phyloP scores from a whole-genome alignment of 2,888 invertebrate species.

The Parelbella ahira region DNA sequence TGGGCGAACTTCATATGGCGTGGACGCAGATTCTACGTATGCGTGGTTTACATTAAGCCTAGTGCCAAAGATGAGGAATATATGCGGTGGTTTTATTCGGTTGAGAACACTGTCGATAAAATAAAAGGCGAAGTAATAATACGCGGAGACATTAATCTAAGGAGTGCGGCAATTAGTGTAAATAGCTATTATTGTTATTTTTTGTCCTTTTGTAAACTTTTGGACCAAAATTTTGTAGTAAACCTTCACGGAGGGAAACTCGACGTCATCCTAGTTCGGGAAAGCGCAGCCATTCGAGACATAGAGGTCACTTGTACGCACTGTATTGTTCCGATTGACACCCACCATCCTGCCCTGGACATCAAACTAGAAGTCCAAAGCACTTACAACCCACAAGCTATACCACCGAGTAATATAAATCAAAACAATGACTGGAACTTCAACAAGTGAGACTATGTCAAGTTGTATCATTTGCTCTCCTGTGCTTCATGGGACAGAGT shows the following conservation, averaged over 20 bases:
- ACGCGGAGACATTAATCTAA: neutral
- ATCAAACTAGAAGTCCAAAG: neutral
- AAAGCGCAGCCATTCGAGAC: neutral
- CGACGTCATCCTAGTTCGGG: slow-evolving; percentile 1
- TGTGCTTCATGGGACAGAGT: neutral
- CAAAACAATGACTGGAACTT: slow-evolving; percentile 3
- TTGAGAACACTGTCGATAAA: neutral
- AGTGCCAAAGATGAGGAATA: slow-evolving; percentile 24
- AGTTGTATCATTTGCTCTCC: slow-evolving; percentile 3
- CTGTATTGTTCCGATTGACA: neutral
- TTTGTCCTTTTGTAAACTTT: slow-evolving; percentile 1
- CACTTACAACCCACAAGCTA: neutral
- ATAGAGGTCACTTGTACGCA: neutral
- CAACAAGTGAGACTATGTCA: slow-evolving; percentile 1
- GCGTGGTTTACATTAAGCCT: slow-evolving; percentile 27
- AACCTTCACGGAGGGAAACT: slow-evolving; percentile 3
- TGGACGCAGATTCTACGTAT: slow-evolving; percentile 12
- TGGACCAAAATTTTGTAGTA: neutral
- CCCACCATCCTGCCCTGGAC: slow-evolving; percentile 2
- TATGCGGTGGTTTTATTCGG: slow-evolving; percentile 18
- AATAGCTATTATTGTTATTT: slow-evolving; percentile 2
- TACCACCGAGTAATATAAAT: slow-evolving; percentile 1
- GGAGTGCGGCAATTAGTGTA: neutral
- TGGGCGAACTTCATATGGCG: slow-evolving; percentile 18
- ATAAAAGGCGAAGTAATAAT: slow-evolving; percentile 1